These are phyloP conservation scores for Drosophila kanapiae DNA, from an alignment of 1,140 invertebrate genomes.

Conservation along the genomic window DNA sequence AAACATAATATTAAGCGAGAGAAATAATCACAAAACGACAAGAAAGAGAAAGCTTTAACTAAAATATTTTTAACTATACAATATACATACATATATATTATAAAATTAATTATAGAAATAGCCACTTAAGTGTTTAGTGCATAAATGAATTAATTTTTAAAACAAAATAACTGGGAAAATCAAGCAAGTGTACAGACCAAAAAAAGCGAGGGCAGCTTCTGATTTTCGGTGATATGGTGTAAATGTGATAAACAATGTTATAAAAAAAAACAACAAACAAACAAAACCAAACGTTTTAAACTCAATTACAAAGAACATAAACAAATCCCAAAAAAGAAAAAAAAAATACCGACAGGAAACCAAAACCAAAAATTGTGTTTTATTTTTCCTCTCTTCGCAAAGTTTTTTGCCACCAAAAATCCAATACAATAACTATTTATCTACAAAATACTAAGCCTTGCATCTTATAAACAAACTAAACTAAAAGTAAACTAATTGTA, in stretches of 20 bases:
- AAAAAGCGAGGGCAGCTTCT: constrained; percentile 63
- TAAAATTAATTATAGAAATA: constrained; percentile 59
- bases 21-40: constrained; percentile 65
- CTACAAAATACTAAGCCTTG: constrained; percentile 70
- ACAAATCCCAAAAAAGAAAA: constrained; percentile 9
- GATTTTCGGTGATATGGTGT: constrained; percentile 84
- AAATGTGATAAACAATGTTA: constrained; percentile 82
- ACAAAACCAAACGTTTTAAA: constrained; percentile 60
- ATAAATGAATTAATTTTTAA: constrained; percentile 54
- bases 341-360: constrained; percentile 29
- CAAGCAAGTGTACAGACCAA: constrained; percentile 68
- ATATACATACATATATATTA: constrained; percentile 70
- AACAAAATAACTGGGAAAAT: constrained; percentile 69
- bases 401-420: constrained; percentile 49
- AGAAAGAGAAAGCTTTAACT: constrained; percentile 76
- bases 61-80: constrained; percentile 83
- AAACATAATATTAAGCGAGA: constrained; percentile 26
- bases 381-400: constrained; percentile 66
- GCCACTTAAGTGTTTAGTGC: constrained; percentile 69
- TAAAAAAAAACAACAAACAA: constrained; percentile 48
- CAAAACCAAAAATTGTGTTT: constrained; percentile 61
- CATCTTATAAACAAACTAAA: constrained; percentile 55
- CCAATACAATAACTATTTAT: constrained; percentile 57
- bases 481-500: constrained; percentile 47
- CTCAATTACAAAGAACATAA: constrained; percentile 53